Evolutionary conservation across 92 coral and sea anemone species (phyloP).

Genomic region (Epizoanthus scotinus): DNA sequence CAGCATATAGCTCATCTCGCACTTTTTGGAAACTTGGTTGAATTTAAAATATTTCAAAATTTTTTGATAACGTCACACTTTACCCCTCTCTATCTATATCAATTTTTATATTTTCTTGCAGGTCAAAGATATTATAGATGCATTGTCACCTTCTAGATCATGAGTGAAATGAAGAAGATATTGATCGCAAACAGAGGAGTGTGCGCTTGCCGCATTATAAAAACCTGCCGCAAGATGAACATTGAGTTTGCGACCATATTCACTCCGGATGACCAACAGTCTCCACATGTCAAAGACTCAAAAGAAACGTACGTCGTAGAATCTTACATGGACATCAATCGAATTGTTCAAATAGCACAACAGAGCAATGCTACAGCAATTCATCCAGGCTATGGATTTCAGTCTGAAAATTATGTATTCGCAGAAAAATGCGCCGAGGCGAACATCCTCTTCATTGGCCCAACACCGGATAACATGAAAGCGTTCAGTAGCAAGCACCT

Average conservation of each 20-base stretch:
- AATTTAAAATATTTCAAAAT: too few species aligned
- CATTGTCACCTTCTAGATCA: not conserved
- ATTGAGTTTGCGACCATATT: constrained; percentile 57
- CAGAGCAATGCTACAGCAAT: constrained; percentile 48
- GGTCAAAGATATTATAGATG: not conserved
- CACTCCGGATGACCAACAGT: constrained; percentile 52
- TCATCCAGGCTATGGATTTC: constrained; percentile 75
- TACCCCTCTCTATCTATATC: too few species aligned
- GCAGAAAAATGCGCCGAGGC: constrained; percentile 52
- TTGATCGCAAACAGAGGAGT: constrained; percentile 72
- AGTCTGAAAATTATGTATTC: constrained; percentile 55
- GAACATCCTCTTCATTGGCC: constrained; percentile 61
- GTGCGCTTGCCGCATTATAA: constrained; percentile 58
- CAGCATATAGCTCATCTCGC: too few species aligned
- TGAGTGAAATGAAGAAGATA: constrained; percentile 48
- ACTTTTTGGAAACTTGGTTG: too few species aligned
- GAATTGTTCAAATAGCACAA: constrained; percentile 44
- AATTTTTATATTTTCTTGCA: constrained; percentile 2
- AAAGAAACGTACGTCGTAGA: constrained; percentile 43
- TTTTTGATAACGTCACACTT: too few species aligned
- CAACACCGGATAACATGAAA: constrained; percentile 50
- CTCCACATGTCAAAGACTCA: constrained; percentile 55
- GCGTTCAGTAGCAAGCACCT: constrained; percentile 33
- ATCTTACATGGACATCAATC: constrained; percentile 56
- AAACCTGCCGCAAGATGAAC: constrained; percentile 57